Evolutionary conservation across 92 coral and sea anemone species (phyloP).

Genomic region (Epizoanthus illoricatus): DNA sequence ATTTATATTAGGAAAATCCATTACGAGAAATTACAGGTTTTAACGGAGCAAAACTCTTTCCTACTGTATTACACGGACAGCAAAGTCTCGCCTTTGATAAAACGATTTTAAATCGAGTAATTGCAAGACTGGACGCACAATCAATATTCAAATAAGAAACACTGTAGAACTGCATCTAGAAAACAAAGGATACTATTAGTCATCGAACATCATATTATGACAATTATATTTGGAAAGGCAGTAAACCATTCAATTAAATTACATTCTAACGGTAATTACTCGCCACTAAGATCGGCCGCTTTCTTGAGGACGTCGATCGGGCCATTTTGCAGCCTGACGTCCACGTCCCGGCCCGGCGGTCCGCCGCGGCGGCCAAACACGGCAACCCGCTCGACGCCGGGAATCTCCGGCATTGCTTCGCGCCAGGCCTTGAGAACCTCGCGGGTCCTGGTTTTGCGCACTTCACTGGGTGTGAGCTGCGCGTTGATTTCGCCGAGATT

Average conservation of each 20-base stretch:
- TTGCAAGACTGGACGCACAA: background rate
- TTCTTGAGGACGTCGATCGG: too few relatives aligned
- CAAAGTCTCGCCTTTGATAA: background rate
- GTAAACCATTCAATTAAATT: slow-evolving; percentile 14
- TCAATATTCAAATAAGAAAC: background rate
- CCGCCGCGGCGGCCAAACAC: too few relatives aligned
- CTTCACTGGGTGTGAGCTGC: too few relatives aligned
- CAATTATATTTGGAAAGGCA: background rate
- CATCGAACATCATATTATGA: background rate
- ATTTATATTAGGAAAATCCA: background rate
- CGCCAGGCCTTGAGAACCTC: too few relatives aligned
- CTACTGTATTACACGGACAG: background rate
- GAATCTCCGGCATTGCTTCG: too few relatives aligned
- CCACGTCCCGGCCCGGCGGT: too few relatives aligned
- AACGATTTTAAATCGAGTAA: background rate
- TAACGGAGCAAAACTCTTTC: background rate
- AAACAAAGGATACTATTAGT: background rate
- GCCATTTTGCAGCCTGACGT: too few relatives aligned
- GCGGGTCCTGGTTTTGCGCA: too few relatives aligned
- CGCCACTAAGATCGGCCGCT: too few relatives aligned
- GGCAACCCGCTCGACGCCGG: too few relatives aligned
- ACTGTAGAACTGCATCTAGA: background rate
- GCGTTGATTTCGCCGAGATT: too few relatives aligned
- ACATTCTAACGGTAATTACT: background rate
- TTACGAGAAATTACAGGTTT: background rate